phyloP scores from a whole-genome alignment of 2,888 invertebrate genomes.

The Drosophila flavopinicola region DNA sequence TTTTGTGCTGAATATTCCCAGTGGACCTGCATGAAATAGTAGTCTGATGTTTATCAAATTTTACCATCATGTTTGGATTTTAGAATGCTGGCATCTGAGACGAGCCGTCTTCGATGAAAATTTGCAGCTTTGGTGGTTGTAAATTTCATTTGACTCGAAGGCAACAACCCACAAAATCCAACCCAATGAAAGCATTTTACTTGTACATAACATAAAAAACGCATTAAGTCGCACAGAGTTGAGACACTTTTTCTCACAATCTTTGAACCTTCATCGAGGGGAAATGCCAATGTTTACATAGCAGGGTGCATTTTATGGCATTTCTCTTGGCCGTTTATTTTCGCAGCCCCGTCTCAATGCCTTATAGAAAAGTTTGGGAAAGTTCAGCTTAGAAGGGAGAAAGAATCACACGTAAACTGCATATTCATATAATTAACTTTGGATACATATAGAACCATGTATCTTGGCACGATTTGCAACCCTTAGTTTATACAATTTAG shows the following conservation, averaged over 20 bases:
- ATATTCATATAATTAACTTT: background rate
- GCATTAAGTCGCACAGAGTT: slow-evolving; percentile 68
- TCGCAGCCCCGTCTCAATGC: slow-evolving; percentile 17
- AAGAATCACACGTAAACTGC: slow-evolving; percentile 8
- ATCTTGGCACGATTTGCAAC: slow-evolving; percentile 37
- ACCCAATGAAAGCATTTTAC: slow-evolving; percentile 42
- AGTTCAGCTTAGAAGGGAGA: slow-evolving; percentile 24
- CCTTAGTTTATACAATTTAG: slow-evolving; percentile 39
- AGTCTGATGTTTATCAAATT: no score
- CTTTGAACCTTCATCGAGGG: slow-evolving; percentile 65
- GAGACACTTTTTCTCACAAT: slow-evolving; percentile 65
- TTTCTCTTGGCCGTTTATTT: slow-evolving; percentile 30
- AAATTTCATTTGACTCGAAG: slow-evolving; percentile 38
- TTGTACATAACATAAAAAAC: slow-evolving; percentile 76
- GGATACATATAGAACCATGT: slow-evolving; percentile 15
- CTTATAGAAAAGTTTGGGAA: slow-evolving; percentile 6
- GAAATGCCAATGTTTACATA: slow-evolving; percentile 68
- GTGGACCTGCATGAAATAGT: no score
- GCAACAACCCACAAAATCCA: slow-evolving; percentile 36
- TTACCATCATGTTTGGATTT: no score
- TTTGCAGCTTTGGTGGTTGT: slow-evolving; percentile 55
- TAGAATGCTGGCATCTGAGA: no score
- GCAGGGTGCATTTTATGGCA: slow-evolving; percentile 72
- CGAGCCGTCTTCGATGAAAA: slow-evolving; percentile 15
- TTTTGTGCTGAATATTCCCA: no score